These are phyloP conservation scores for Neofelis nebulosa DNA, from an alignment of 2,113 vertebrate genomes.

Conservation along the genomic window DNA sequence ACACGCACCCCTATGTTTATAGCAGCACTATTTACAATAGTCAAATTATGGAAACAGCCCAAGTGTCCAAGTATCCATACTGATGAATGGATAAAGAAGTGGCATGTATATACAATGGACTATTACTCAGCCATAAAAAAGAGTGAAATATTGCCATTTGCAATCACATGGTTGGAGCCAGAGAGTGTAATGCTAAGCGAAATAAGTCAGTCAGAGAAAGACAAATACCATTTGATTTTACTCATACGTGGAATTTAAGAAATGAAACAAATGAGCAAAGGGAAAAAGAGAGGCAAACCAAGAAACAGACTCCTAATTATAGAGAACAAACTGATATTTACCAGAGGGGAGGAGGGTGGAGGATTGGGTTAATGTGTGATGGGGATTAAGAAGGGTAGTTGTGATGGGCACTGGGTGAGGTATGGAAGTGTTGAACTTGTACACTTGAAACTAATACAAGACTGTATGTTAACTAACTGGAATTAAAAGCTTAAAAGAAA, in stretches of 20 bases:
- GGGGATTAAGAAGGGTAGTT: no score
- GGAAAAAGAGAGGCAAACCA: background rate
- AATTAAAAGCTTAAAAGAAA: background rate
- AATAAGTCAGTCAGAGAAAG: background rate
- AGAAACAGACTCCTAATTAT: background rate
- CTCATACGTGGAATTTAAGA: background rate
- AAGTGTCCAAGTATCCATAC: background rate
- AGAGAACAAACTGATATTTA: background rate
- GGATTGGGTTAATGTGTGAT: no score
- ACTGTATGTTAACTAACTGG: background rate
- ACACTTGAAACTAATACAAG: background rate
- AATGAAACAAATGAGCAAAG: background rate
- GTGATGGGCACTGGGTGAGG: background rate
- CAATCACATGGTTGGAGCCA: background rate
- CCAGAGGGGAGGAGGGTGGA: background rate
- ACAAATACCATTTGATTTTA: background rate
- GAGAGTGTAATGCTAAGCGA: background rate
- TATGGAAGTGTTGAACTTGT: background rate
- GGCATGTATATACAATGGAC: background rate
- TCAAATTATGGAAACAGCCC: background rate
- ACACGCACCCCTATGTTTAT: background rate
- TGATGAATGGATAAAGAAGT: background rate
- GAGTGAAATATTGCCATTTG: background rate
- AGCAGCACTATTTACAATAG: background rate
- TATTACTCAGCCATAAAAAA: background rate